Conservation (phyloP, 2,797 vertebrate genomes). For the Lepidocolaptes lacrymiger region DNA sequence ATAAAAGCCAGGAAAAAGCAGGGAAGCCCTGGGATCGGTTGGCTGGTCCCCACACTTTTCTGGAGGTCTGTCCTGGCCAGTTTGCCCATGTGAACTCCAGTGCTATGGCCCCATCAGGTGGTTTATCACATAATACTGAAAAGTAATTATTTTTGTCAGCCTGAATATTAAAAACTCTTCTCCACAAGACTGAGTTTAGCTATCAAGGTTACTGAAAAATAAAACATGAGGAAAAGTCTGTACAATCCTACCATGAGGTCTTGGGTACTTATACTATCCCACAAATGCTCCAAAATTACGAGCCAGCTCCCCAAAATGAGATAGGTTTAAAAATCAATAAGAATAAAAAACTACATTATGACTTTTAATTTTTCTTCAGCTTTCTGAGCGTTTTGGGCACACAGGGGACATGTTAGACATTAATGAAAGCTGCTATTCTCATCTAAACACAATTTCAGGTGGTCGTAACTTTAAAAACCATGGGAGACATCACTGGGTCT, state of each 20-base stretch:
- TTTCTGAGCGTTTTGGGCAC: constrained; percentile 51
- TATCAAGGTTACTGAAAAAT: constrained; percentile 53
- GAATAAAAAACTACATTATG: constrained; percentile 56
- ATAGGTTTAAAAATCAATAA: constrained; percentile 69
- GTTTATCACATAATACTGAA: neutral
- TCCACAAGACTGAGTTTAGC: constrained; percentile 1
- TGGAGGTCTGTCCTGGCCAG: neutral
- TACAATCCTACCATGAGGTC: neutral
- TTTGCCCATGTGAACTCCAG: neutral
- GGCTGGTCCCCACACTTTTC: neutral
- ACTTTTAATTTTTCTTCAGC: constrained; percentile 61
- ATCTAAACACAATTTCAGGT: constrained; percentile 58
- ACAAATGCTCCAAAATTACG: neutral
- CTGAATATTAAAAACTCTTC: constrained; percentile 33
- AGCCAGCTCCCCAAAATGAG: constrained; percentile 36
- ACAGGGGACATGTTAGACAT: constrained; percentile 30
- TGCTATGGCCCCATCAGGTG: neutral
- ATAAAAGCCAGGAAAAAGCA: neutral
- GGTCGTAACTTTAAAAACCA: constrained; percentile 35
- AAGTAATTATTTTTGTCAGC: constrained; percentile 29
- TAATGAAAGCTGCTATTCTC: constrained; percentile 64
- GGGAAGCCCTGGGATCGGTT: neutral
- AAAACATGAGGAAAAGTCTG: constrained; percentile 31
- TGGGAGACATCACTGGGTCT: neutral
- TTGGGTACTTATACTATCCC: neutral